Conservation (phyloP, 1,140 invertebrate species). For the Lasaia peninsularis region DNA sequence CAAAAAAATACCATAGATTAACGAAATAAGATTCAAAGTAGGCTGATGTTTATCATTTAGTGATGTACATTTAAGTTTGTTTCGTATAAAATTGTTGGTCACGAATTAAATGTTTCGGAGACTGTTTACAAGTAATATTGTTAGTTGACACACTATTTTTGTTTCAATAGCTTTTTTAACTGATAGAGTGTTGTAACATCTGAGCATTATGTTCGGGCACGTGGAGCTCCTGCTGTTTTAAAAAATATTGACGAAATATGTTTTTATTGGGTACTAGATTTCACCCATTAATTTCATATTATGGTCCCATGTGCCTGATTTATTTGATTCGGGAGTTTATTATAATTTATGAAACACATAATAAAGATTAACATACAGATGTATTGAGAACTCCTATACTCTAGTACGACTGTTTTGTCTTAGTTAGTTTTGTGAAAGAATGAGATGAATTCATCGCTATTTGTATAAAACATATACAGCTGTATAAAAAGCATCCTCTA, state of each 20-base stretch:
- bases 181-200: constrained; percentile 11
- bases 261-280: constrained; percentile 12
- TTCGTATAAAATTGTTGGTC: constrained; percentile 51
- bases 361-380: too few relatives aligned
- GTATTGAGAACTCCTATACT: too few relatives aligned
- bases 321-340: too few relatives aligned
- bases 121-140: constrained; percentile 62
- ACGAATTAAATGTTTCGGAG: constrained; percentile 49
- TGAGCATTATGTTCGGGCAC: background rate
- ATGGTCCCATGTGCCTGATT: background rate
- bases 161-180: constrained; percentile 44
- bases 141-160: constrained; percentile 53
- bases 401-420: too few relatives aligned
- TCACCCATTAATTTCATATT: constrained; percentile 1
- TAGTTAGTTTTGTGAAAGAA: too few relatives aligned
- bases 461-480: too few relatives aligned
- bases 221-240: constrained; percentile 12
- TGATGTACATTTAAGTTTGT: constrained; percentile 18
- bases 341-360: too few relatives aligned
- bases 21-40: background rate
- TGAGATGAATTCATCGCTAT: too few relatives aligned
- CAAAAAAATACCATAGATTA: background rate
- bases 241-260: constrained; percentile 9
- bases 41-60: background rate
- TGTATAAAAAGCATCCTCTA: too few relatives aligned